Percentiles rank a stretch among this genome's conserved stretches.
These are phyloP conservation scores for Caenorhabditis becei DNA, from an alignment of 2,888 invertebrate species.

Conservation along the genomic window DNA sequence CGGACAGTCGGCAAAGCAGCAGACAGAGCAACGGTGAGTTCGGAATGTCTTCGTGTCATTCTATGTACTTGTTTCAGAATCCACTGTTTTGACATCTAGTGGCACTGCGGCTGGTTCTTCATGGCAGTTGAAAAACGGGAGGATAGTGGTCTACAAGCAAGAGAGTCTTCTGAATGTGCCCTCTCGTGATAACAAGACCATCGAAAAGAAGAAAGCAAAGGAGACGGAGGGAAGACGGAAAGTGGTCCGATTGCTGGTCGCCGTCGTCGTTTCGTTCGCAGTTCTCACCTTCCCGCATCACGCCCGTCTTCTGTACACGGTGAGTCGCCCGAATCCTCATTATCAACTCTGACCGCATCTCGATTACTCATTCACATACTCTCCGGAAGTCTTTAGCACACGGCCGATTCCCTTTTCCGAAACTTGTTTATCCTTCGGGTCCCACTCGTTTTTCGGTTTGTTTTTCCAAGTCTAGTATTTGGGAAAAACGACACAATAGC, in stretches of 20 bases:
- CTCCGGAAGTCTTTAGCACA: background rate
- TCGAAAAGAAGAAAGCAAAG: conserved; percentile 26
- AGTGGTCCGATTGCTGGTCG: conserved; percentile 89
- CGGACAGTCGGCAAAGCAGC: conserved; percentile 58
- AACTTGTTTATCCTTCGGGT: conserved; percentile 8
- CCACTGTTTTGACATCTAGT: conserved; percentile 60
- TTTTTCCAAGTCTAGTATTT: conserved; percentile 12
- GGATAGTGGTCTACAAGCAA: conserved; percentile 64
- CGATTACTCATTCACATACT: background rate
- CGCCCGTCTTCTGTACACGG: conserved; percentile 84
- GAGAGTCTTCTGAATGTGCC: conserved; percentile 70
- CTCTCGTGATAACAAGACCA: background rate
- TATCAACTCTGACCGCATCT: too few relatives aligned
- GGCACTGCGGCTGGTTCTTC: conserved; percentile 44
- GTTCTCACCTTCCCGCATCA: conserved; percentile 93
- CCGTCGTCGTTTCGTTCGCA: conserved; percentile 92
- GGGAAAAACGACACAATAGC: conserved; percentile 7
- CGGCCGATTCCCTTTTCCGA: background rate
- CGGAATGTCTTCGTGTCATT: background rate
- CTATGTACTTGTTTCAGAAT: conserved; percentile 62
- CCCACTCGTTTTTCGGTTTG: conserved; percentile 14
- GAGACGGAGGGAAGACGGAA: conserved; percentile 66
- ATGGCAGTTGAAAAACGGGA: conserved; percentile 70
- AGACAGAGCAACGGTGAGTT: conserved; percentile 59
- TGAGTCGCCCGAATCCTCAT: too few relatives aligned